Evolutionary conservation across 2,888 invertebrate genomes (phyloP), one percentile per base, ranked within the genome.

Genomic region (Arctia plantaginis): DNA sequence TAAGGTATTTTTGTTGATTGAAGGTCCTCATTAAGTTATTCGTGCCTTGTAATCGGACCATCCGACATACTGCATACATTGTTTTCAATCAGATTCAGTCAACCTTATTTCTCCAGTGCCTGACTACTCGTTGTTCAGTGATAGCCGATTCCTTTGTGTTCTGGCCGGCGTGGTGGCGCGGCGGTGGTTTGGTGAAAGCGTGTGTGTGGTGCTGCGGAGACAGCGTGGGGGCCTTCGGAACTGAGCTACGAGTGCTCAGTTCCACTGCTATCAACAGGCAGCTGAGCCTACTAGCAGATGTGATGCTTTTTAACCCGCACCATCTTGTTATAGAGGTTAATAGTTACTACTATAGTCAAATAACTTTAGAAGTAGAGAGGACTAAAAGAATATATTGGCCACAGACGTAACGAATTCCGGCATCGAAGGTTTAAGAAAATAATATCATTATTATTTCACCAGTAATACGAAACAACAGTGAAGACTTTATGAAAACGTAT

Each of bases 151-250:
- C 86, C 66, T 92, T 93, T 86, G 84, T 79, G 55, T 13, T 92
- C 73, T 73, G 77, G 33, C 94, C 94, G n/a, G 90, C 88, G 71
- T 86, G 89, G 80, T 93, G 92, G 85, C 70, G 83, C 35, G 93
- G 92, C 39, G 90, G 91, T 0, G 90, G 69, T 3, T 27, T 55
- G 55, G 69, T 69, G 55, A 8, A 27, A 15, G 69, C 55, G 55
- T 20, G 55, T 20, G 69, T 39, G 69, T 69, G 69, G 69, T 55
- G 55, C 27, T 35, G 69, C 55, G 69, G 69, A 8, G 39, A 35
- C 7, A 4, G 10, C 10, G 85, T 20, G 69, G 30, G 67, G 33
- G 41, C 67, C 89, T 41, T 71, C 72, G 2, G 84, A 85, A 67
- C 81, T 80, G 0, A 92, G 87, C 30, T 59, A 74, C 27, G 90